A percentile compares a stretch with the other conserved stretches of the same genome.
Conservation (phyloP, 1,140 invertebrate genomes). For the Drosophila ohnishii region DNA sequence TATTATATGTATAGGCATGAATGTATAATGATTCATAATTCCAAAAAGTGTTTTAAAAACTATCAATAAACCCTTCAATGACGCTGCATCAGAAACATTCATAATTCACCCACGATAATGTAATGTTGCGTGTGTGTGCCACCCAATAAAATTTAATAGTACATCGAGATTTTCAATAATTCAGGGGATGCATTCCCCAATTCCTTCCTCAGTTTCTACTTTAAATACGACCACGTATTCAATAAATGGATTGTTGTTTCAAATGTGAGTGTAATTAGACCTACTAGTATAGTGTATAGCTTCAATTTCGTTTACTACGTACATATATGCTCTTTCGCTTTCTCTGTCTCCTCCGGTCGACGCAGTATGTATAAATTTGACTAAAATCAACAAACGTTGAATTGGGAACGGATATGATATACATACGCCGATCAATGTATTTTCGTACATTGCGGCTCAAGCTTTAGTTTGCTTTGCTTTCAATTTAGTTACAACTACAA, state of each 20-base stretch:
- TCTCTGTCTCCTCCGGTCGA: conserved; percentile 28
- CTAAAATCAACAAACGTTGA: conserved; percentile 73
- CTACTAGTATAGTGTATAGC: conserved; percentile 62
- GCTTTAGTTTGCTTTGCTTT: conserved; percentile 52
- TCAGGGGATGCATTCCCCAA: conserved; percentile 28
- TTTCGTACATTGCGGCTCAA: conserved; percentile 58
- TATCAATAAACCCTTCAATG: conserved; percentile 61
- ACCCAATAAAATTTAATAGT: conserved; percentile 75
- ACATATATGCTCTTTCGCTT: conserved; percentile 37
- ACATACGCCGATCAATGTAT: conserved; percentile 52
- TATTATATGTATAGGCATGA: conserved; percentile 49
- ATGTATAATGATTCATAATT: conserved; percentile 58
- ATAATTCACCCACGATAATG: conserved; percentile 55
- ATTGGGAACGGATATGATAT: conserved; percentile 77
- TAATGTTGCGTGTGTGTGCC: conserved; percentile 42
- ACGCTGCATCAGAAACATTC: conserved; percentile 38
- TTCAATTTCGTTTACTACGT: conserved; percentile 54
- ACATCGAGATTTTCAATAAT: conserved; percentile 77
- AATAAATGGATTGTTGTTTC: conserved; percentile 64
- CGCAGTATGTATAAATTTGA: conserved; percentile 67
- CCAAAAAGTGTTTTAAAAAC: conserved; percentile 67
- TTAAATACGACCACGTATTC: conserved; percentile 29
- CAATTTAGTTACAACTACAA: conserved; percentile 64
- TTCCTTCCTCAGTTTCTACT: neutral
- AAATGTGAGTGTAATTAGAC: conserved; percentile 55